Conservation (phyloP, 2,113 vertebrate species). For the Lasiurus borealis region DNA sequence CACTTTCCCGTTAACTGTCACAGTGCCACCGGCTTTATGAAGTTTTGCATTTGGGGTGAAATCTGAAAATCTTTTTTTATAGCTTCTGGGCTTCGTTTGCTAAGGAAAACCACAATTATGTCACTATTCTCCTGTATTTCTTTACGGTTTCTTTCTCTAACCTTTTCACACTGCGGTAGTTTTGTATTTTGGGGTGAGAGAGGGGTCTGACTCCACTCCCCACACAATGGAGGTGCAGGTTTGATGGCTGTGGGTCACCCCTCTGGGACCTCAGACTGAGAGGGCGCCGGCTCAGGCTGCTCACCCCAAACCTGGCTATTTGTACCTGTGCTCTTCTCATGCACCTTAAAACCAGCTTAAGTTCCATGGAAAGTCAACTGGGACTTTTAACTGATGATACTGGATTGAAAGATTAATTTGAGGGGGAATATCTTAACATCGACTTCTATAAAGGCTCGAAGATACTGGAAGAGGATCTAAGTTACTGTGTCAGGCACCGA, state of each 20-base stretch:
- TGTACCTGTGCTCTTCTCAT: background rate
- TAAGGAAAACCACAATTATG: too few species aligned
- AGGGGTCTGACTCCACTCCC: background rate
- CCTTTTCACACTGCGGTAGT: background rate
- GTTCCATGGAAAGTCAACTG: background rate
- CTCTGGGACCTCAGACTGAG: background rate
- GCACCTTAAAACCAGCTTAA: background rate
- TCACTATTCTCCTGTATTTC: background rate
- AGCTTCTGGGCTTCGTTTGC: too few species aligned
- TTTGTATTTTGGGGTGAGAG: background rate
- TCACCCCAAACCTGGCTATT: background rate
- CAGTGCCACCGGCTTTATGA: background rate
- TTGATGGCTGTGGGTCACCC: fast-evolving
- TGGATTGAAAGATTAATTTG: background rate
- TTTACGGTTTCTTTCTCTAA: background rate
- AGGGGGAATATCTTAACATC: background rate
- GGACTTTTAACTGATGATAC: background rate
- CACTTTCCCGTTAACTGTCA: background rate
- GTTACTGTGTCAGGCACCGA: background rate
- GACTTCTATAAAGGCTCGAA: background rate
- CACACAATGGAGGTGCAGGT: background rate
- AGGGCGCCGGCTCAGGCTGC: too few species aligned
- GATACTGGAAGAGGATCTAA: fast-evolving
- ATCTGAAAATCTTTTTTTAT: background rate
- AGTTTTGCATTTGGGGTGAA: background rate